phyloP scores from a whole-genome alignment of 2,888 invertebrate species.

The Mesochorus sp. region DNA sequence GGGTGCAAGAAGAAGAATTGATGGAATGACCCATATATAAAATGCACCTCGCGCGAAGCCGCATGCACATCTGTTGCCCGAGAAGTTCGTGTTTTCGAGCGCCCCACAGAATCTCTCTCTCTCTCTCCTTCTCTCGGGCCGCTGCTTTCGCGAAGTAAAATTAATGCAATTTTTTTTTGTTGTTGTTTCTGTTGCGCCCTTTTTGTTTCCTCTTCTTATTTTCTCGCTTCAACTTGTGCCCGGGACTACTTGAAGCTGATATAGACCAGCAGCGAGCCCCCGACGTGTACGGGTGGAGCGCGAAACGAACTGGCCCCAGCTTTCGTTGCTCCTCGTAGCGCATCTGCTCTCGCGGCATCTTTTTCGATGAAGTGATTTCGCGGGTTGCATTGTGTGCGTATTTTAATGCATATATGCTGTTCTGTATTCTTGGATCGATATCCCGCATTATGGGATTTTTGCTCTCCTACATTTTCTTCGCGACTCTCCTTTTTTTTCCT shows the following conservation, averaged over 20 bases:
- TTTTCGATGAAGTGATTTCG: conserved; percentile 78
- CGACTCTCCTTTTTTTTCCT: conserved; percentile 26
- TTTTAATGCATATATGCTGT: conserved; percentile 45
- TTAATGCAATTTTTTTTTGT: conserved; percentile 60
- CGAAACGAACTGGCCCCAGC: conserved; percentile 44
- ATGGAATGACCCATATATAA: not conserved
- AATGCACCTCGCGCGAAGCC: conserved; percentile 42
- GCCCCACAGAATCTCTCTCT: conserved; percentile 41
- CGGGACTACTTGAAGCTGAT: conserved; percentile 23
- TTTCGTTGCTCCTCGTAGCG: conserved; percentile 55
- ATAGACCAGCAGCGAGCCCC: too few relatives aligned
- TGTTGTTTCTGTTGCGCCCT: not conserved
- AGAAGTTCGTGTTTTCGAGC: conserved; percentile 24
- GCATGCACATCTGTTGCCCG: conserved; percentile 55
- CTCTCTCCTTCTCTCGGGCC: conserved; percentile 18
- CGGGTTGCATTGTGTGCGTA: conserved; percentile 69
- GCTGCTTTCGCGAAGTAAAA: conserved; percentile 55
- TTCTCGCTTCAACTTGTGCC: conserved; percentile 40
- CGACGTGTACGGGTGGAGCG: too few relatives aligned
- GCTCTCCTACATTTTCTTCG: conserved; percentile 34
- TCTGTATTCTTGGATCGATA: not conserved
- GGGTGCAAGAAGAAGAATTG: too few relatives aligned
- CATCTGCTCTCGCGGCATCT: conserved; percentile 73
- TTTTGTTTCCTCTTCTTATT: conserved; percentile 1
- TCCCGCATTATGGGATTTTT: too few relatives aligned